A percentile compares a stretch with the other conserved stretches of the same genome.
phyloP scores from a whole-genome alignment of 2,797 vertebrate species.

The Eulemur coronatus region DNA sequence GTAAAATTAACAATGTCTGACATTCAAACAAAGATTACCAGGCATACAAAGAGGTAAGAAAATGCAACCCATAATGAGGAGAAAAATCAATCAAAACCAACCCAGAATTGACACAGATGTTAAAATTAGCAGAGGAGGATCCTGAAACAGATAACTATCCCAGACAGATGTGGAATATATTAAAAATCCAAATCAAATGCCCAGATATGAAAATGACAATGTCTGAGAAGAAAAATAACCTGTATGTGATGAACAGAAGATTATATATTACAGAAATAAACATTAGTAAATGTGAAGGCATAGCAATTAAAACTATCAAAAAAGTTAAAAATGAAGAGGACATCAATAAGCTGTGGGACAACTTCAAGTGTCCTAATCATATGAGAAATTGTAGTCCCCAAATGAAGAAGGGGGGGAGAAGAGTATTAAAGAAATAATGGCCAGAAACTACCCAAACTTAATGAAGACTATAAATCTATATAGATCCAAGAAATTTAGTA shows the following conservation, averaged over 20 bases:
- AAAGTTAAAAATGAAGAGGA: not conserved
- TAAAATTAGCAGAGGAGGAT: not conserved
- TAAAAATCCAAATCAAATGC: not conserved
- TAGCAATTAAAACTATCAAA: not conserved
- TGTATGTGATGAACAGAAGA: not conserved
- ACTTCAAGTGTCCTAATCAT: not conserved
- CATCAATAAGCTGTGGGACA: not conserved
- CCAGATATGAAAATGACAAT: not conserved
- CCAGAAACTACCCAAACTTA: not conserved
- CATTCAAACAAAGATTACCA: not conserved
- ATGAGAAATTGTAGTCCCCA: not conserved
- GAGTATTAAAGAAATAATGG: not conserved
- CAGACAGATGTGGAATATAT: not conserved
- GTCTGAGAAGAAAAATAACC: not conserved
- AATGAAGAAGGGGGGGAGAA: not conserved
- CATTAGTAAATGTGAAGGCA: not conserved
- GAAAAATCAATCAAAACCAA: not conserved
- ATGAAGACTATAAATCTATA: not conserved
- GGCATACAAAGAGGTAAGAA: not conserved
- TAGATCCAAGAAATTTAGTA: not conserved
- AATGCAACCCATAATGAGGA: not conserved
- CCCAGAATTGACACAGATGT: not conserved
- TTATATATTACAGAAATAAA: not conserved
- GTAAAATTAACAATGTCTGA: not conserved
- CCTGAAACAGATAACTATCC: not conserved